Base-by-base conservation (phyloP, 2,888 invertebrate species). In the Cheilosia vulpina region DNA sequence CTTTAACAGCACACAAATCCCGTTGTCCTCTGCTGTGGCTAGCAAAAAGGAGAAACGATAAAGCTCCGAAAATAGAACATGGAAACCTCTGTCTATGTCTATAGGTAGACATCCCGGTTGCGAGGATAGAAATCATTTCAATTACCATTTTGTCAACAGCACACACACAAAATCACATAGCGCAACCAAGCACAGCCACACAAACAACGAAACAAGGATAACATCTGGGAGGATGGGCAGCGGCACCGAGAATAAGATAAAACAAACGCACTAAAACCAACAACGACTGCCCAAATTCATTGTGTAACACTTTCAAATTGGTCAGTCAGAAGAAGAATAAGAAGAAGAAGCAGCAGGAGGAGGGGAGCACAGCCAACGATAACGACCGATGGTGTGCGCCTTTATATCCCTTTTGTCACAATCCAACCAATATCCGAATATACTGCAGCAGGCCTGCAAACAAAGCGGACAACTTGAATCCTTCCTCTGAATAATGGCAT, bases 261-360 rank as follows among this genome's bases (percentile, higher is more conserved):
- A 75, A 71, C 65, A 68, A 69, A 84, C 84, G 80, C 84, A 80
- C 80, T 80, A 60, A 84, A 84, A 63, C 65, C 73, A 79, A 83
- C 43, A 79, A 83, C 43, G 83, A 79, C 73, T 83, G 73, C 43
- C 80, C 73, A 84, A 79, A 73, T 84, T 69, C 79, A 75, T 84
- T 84, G 84, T 80, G 65, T 80, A 80, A 84, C 80, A 84, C 84
- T 80, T 80, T 58, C 53, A 65, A 84, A 84, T 75, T 84, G 84
- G 52, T 84, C 75, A 24, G 58, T 9, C 50, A 31, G 71, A 19
- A 60, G 53, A 13, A 31, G n/a, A 45, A 21, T 1, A 9, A 43
- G 4, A 15, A 27, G n/a, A 21, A 11, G 2, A 9, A 43, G 4
- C 11, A 38, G 11, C 21, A 11, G 34, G 2, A 66, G n/a, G 34